Percentiles rank a stretch among this genome's conserved stretches.
Conservation (phyloP, 2,113 vertebrate genomes). For the Aldabrachelys gigantea region DNA sequence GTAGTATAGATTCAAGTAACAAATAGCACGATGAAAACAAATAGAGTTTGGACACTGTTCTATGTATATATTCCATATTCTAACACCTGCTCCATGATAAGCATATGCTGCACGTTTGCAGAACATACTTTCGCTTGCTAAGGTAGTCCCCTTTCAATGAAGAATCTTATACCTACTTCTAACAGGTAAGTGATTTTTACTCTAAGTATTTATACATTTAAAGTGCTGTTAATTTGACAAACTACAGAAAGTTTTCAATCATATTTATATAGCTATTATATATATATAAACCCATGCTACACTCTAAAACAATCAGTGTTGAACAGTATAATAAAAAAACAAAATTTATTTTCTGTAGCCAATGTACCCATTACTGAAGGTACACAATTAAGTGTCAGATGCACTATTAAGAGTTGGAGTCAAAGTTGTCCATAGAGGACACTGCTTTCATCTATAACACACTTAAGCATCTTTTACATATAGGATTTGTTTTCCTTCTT, state of each 20-base stretch:
- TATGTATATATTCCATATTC: neutral
- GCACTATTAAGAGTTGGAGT: neutral
- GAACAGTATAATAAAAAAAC: neutral
- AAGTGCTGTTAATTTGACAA: neutral
- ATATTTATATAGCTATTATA: fast-evolving
- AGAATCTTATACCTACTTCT: neutral
- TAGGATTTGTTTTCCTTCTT: neutral
- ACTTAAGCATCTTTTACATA: neutral
- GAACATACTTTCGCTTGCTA: neutral
- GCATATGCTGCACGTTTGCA: neutral
- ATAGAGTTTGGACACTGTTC: neutral
- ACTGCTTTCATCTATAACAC: neutral
- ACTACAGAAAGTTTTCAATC: neutral
- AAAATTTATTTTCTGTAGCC: neutral
- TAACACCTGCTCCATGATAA: neutral
- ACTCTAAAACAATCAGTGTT: neutral
- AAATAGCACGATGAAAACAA: neutral
- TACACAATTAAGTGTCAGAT: neutral
- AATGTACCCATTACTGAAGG: neutral
- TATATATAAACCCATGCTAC: fast-evolving
- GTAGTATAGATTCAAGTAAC: neutral
- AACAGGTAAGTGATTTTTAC: neutral
- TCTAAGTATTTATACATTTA: neutral
- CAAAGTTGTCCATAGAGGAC: neutral
- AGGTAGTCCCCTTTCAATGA: neutral